A percentile compares a stretch with the other conserved stretches of the same genome.
Conservation (phyloP, 2,888 invertebrate species). For the Chironomus riparius region DNA sequence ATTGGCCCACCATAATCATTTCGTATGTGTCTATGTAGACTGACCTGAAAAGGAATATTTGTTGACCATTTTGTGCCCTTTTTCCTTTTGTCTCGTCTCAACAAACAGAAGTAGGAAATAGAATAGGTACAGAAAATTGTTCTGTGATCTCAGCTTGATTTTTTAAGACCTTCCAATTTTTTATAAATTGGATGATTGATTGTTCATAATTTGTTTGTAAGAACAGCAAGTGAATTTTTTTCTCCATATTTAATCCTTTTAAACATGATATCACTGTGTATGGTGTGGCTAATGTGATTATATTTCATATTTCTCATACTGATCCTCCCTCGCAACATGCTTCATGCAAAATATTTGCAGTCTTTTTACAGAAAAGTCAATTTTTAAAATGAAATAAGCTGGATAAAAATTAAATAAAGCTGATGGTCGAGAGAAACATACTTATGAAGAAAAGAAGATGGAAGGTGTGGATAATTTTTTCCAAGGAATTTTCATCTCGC, state of each 20-base stretch:
- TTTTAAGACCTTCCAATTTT: neutral
- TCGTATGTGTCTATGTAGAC: neutral
- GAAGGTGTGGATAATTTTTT: neutral
- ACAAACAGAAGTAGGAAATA: constrained; percentile 4
- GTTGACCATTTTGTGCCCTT: neutral
- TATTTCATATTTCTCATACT: too few relatives aligned
- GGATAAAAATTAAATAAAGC: constrained; percentile 6
- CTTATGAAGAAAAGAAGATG: neutral
- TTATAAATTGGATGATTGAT: neutral
- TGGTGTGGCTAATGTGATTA: neutral
- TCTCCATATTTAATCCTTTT: neutral
- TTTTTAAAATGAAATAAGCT: constrained; percentile 1
- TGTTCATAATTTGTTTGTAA: neutral
- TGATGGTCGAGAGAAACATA: neutral
- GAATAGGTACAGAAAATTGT: neutral
- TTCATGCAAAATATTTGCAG: neutral
- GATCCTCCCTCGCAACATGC: neutral
- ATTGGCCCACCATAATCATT: constrained; percentile 6
- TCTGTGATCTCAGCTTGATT: neutral
- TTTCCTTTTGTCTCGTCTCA: neutral
- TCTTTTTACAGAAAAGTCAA: neutral
- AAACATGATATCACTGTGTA: neutral
- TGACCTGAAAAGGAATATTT: neutral
- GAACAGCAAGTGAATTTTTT: neutral
- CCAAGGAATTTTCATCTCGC: neutral